A percentile compares a stretch with the other conserved stretches of the same genome.
Conservation (phyloP, 2,888 invertebrate species). For the Neoascia interrupta region DNA sequence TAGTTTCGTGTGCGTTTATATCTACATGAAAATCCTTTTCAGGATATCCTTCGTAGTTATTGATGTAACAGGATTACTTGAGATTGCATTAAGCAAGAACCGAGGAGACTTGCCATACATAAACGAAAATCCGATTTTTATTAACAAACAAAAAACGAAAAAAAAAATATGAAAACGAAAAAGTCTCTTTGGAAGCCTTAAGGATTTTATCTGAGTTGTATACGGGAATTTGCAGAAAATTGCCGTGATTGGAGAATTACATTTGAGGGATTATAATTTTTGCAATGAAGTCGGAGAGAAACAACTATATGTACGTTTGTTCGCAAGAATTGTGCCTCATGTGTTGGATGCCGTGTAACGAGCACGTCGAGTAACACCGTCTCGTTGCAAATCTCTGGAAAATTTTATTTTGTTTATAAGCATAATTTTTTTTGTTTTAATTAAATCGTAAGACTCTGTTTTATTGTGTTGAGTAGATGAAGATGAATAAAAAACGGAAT, state of each 20-base stretch:
- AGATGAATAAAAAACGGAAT: background rate
- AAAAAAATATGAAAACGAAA: too few relatives aligned
- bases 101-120: constrained; percentile 46
- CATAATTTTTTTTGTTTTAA: constrained; percentile 68
- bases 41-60: constrained; percentile 33
- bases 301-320: constrained; percentile 90
- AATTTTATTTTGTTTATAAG: constrained; percentile 75
- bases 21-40: constrained; percentile 18
- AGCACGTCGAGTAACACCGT: constrained; percentile 90
- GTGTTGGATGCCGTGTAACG: constrained; percentile 86
- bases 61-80: constrained; percentile 35
- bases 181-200: constrained; percentile 55
- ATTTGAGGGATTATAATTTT: background rate
- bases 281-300: constrained; percentile 29
- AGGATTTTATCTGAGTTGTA: constrained; percentile 40
- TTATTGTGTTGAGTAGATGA: constrained; percentile 37
- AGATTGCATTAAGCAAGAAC: constrained; percentile 42
- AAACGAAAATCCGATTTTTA: constrained; percentile 33
- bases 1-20: background rate
- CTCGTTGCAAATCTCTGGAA: constrained; percentile 89
- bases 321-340: constrained; percentile 91
- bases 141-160: too few relatives aligned
- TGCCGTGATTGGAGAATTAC: constrained; percentile 1
- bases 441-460: constrained; percentile 10
- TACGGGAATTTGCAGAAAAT: constrained; percentile 8